Evolutionary conservation across 2,888 invertebrate species (phyloP).

Genomic region (Coenonympha arcania): DNA sequence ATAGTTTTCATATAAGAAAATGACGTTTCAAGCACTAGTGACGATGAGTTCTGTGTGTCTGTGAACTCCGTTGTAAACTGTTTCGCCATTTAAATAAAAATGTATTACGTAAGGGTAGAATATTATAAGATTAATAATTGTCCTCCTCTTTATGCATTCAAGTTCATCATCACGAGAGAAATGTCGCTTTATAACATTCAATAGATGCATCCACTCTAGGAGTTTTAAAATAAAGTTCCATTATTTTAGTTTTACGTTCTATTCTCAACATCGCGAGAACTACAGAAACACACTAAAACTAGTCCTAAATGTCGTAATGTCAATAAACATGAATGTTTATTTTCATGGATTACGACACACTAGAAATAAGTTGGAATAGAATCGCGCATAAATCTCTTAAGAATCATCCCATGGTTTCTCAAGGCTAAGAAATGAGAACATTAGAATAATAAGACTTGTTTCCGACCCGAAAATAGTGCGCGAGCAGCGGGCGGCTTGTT

Average conservation of each 20-base stretch:
- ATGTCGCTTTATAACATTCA: slow-evolving; percentile 35
- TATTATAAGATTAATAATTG: no score
- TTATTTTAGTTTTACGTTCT: slow-evolving; percentile 55
- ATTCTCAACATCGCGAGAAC: slow-evolving; percentile 51
- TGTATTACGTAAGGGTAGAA: no score
- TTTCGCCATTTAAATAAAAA: no score
- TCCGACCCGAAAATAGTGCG: slow-evolving; percentile 56
- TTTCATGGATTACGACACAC: slow-evolving; percentile 68
- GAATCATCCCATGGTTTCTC: slow-evolving; percentile 49
- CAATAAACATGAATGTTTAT: slow-evolving; percentile 71
- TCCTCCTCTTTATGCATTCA: no score
- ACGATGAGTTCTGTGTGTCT: no score
- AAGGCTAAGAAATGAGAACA: slow-evolving; percentile 57
- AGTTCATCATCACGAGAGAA: no score
- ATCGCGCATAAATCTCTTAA: slow-evolving; percentile 57
- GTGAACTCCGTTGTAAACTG: no score
- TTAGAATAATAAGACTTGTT: slow-evolving; percentile 52
- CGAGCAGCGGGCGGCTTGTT: slow-evolving; percentile 5
- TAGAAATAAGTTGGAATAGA: slow-evolving; percentile 40
- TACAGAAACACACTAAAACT: slow-evolving; percentile 42
- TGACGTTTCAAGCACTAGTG: no score
- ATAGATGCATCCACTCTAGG: slow-evolving; percentile 36
- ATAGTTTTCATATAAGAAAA: no score
- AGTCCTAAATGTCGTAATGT: slow-evolving; percentile 67
- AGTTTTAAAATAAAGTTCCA: slow-evolving; percentile 63